Base-by-base conservation (phyloP, 1,140 invertebrate genomes). In the Cherax quadricarinatus region DNA sequence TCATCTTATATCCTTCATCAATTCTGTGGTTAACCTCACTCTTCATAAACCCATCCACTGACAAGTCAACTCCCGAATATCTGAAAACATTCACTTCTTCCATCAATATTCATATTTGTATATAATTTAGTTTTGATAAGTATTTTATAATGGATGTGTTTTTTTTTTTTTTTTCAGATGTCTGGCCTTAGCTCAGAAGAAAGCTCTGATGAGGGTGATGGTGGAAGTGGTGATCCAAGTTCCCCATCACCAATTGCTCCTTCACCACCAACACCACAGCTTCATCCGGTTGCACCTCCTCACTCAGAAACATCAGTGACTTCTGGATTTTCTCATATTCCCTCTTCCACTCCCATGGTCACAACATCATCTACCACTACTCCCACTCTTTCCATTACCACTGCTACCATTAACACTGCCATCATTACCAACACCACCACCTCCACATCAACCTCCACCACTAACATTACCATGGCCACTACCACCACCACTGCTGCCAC, bases 191-290 rank as follows among this genome's bases (percentile, higher is more conserved):
- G 91, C 60, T 88, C 91, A 57, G 91, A 88, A 48, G 91, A 92
- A 49, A 92, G 91, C 41, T 92, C 91, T 75, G 91, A 92, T 88
- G 91, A 92, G 49, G 91, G 86, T 14, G 91, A 92, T 84, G 90
- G 90, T 53, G 75, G 78, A 18, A 87, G 90, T 87, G 90, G 84
- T n/a, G 86, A 84, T 3, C 91, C 86, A 1, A 88, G 93, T 60
- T 92, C 94, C 70, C 91, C 94, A 62, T 93, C 93, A 57, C 93
- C 94, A 89, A 62, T 57, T 30, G 91, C 93, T 66, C 80, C 93
- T n/a, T 84, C 92, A 10, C 93, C 94, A 80, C 91, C 92, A 87
- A 91, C 73, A n/a, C 84, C 90, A 4, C 90, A 86, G 49, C 84
- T 91, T 14, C 73, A 82, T 3, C 84, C 90, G 4, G 79, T 73